Conservation (phyloP, 2,113 vertebrate genomes). For the Anarhynchus alexandrinus region DNA sequence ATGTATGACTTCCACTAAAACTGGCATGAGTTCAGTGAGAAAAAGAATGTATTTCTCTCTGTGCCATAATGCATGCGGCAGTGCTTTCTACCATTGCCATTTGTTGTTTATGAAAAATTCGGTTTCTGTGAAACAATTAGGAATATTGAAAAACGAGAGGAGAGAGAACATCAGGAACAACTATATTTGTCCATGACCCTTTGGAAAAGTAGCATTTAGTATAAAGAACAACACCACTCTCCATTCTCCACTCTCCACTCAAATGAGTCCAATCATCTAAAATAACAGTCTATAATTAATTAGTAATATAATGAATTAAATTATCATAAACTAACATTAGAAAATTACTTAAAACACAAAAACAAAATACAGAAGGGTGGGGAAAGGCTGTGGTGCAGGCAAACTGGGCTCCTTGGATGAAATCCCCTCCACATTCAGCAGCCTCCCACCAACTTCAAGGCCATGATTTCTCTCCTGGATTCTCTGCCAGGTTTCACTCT, state of each 20-base stretch:
- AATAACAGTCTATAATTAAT: neutral
- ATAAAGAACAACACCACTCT: neutral
- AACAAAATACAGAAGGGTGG: neutral
- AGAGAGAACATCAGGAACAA: neutral
- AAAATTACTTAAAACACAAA: neutral
- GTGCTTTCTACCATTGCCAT: neutral
- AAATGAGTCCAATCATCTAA: neutral
- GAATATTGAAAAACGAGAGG: neutral
- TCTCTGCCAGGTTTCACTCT: neutral
- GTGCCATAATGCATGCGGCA: neutral
- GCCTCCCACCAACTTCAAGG: neutral
- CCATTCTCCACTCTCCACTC: neutral
- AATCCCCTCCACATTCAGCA: neutral
- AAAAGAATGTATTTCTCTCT: neutral
- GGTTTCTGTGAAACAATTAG: neutral
- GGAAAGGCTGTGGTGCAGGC: neutral
- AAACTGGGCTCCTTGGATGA: neutral
- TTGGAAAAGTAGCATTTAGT: neutral
- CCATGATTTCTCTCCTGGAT: neutral
- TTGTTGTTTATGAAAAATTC: neutral
- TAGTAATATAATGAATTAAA: neutral
- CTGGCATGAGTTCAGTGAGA: slow-evolving; percentile 25
- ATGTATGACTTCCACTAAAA: slow-evolving; percentile 18
- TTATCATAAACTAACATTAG: neutral
- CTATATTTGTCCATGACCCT: neutral